phyloP scores from a whole-genome alignment of 2,888 invertebrate genomes.

The Dione juno region DNA sequence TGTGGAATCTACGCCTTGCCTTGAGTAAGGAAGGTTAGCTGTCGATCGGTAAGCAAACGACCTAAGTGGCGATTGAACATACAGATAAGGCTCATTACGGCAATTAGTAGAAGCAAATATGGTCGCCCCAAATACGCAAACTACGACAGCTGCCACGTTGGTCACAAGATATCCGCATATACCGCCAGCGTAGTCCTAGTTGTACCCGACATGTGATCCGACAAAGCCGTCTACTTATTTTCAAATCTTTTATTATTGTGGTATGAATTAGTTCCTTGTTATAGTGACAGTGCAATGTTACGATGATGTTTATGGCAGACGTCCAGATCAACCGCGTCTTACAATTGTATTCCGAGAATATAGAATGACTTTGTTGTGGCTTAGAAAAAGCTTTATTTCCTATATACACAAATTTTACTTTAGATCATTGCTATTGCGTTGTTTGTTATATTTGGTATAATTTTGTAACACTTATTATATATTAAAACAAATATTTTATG shows the following conservation, averaged over 20 bases:
- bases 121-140: constrained; percentile 63
- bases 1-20: constrained; percentile 51
- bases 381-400: constrained; percentile 39
- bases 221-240: background rate
- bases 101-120: constrained; percentile 77
- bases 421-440: background rate
- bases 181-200: background rate
- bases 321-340: constrained; percentile 40
- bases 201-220: background rate
- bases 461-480: background rate
- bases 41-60: constrained; percentile 63
- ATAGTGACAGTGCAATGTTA: constrained; percentile 40
- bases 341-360: constrained; percentile 43
- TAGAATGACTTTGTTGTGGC: constrained; percentile 43
- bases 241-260: constrained; percentile 5
- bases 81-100: constrained; percentile 77
- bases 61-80: constrained; percentile 64
- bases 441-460: background rate
- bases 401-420: constrained; percentile 29
- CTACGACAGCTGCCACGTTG: constrained; percentile 21
- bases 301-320: constrained; percentile 44
- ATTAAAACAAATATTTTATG: background rate
- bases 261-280: constrained; percentile 22
- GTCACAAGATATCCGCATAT: constrained; percentile 27
- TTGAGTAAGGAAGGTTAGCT: constrained; percentile 59